Base-by-base conservation (phyloP, 2,797 vertebrate genomes). In the Antennarius maculatus region DNA sequence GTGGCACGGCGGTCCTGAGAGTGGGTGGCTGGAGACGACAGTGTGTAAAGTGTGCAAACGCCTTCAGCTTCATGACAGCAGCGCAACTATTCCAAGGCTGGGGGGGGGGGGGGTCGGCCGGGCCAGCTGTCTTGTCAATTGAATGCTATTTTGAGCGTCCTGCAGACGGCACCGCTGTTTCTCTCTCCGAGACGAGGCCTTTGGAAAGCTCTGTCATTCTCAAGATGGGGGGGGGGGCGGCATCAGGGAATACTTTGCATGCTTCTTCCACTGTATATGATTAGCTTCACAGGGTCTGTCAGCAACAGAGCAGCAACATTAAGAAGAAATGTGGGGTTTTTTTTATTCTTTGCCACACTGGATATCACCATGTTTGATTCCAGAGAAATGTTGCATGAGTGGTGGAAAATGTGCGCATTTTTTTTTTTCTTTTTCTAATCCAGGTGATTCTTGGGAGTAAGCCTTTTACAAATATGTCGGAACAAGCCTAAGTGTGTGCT, bases 41-140 rank as follows among this genome's bases (percentile, higher is more conserved):
- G 64, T 70, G 80, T 83, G 75, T 13, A 31, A 18, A 71, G 57
- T 61, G 29, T 53, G 50, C 61, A 70, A 76, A 69, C 56, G 63
- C 75, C 86, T 75, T 84, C 86, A 70, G 84, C 79, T 89, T 86
- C 85, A 68, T 67, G 88, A 80, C 77, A 66, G 76, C 74, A 12
- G 66, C 80, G 73, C 50, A 18, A 74, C 88, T 89, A 91, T 91
- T 93, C 88, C 87, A 86, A 91, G 85, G 74, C 82, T 78, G 83
- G 14, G 69, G 76, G 60, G 85, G 23, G 23, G 23, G 23, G 23
- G 23, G 2, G 23, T 23, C 74, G 42, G 79, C 78, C 88, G 74
- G 51, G 70, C 77, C 91, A 96, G 94, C 92, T 94, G 92, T 94
- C 94, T 92, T 84, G 87, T 91, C 94, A 94, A 84, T 93, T 94